A percentile compares a stretch with the other conserved stretches of the same genome.
Evolutionary conservation across 2,113 vertebrate species (phyloP).

Genomic region (Syngnathoides biaculeatus): DNA sequence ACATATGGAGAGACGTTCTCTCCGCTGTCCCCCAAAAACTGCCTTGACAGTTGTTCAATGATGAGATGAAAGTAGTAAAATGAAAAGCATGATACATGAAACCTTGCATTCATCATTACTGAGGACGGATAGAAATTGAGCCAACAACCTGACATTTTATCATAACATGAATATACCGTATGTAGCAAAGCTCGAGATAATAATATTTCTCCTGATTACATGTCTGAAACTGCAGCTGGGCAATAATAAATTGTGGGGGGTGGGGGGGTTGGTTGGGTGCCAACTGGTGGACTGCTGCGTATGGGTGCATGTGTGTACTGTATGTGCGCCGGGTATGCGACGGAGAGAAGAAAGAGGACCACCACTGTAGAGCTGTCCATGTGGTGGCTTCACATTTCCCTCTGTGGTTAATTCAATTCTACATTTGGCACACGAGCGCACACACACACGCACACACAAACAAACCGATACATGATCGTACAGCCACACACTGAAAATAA

Average conservation of each 20-base stretch:
- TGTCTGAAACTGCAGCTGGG: slow-evolving; percentile 39
- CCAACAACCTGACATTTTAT: slow-evolving; percentile 45
- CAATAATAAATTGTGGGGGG: slow-evolving; percentile 46
- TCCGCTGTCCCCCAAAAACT: too few relatives aligned
- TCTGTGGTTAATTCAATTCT: slow-evolving; percentile 49
- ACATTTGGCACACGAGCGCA: slow-evolving; percentile 6
- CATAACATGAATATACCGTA: slow-evolving; percentile 34
- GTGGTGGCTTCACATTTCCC: slow-evolving; percentile 57
- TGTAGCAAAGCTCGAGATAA: slow-evolving; percentile 37
- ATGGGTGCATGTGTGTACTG: slow-evolving; percentile 17
- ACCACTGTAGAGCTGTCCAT: slow-evolving; percentile 59
- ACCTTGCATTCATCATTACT: slow-evolving; percentile 40
- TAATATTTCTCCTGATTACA: slow-evolving; percentile 39
- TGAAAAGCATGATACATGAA: slow-evolving; percentile 39
- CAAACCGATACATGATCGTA: not conserved
- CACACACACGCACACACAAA: not conserved
- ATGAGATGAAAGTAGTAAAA: slow-evolving; percentile 39
- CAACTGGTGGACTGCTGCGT: slow-evolving; percentile 31
- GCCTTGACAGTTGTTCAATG: slow-evolving; percentile 32
- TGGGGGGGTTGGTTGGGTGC: too few relatives aligned
- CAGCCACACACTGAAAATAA: not conserved
- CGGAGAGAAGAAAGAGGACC: slow-evolving; percentile 59
- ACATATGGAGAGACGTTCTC: slow-evolving; percentile 33
- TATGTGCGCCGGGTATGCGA: slow-evolving; percentile 38
- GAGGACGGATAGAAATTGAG: slow-evolving; percentile 32